Conservation (phyloP, 2,797 vertebrate genomes). For the Ammospiza maritima region DNA sequence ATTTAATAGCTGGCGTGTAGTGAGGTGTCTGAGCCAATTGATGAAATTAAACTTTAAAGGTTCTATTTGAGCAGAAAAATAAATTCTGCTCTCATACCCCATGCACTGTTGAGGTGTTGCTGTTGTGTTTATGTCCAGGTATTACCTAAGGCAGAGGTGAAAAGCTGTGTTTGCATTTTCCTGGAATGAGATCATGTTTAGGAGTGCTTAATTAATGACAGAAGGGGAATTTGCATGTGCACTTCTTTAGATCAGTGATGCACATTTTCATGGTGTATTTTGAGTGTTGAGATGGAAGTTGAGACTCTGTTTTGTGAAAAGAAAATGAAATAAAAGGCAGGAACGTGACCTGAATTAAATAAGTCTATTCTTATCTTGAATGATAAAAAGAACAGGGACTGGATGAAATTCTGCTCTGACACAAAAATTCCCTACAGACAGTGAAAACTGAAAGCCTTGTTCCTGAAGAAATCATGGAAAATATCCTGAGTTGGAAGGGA, state of each 20-base stretch:
- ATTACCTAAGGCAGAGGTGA: background rate
- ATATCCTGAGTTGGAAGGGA: background rate
- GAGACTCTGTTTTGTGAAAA: background rate
- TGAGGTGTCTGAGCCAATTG: background rate
- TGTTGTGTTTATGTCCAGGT: background rate
- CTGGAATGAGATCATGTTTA: background rate
- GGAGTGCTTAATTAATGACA: background rate
- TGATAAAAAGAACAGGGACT: background rate
- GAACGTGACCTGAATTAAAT: background rate
- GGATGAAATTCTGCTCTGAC: background rate
- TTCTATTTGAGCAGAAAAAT: background rate
- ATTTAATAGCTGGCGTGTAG: background rate
- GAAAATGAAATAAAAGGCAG: constrained; percentile 10
- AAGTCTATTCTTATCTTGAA: background rate
- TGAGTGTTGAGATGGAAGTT: background rate
- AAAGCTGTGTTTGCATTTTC: background rate
- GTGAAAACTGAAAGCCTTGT: background rate
- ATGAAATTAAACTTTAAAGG: background rate
- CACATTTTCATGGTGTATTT: background rate
- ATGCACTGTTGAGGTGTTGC: background rate
- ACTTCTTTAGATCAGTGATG: background rate
- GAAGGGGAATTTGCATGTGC: background rate
- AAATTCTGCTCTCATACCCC: background rate
- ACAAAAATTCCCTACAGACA: background rate
- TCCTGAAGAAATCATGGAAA: background rate